Base-by-base conservation (phyloP, 2,113 vertebrate species). In the Gadus chalcogrammus region DNA sequence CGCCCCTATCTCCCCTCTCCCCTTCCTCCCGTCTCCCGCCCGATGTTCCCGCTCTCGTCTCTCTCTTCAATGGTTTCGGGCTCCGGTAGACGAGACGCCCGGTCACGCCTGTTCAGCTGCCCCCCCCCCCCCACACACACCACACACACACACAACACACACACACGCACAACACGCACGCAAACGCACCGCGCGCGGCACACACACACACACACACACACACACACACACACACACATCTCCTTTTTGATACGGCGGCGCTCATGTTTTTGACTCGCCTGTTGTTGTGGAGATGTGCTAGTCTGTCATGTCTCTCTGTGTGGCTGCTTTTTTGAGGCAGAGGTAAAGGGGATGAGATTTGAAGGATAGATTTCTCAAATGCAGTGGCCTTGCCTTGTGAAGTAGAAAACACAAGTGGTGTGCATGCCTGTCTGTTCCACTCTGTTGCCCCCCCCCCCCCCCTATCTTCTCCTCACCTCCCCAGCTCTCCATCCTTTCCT, bases 331-430 rank as follows among this genome's bases (percentile, higher is more conserved):
- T 17, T 61, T 17, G 24, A 35, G 31, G 60, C 24, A 53, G 60
- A 71, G 78, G 24, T 62, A 58, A 56, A 16, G 12, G 27, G 56
- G 75, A 53, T 70, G 76, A 81, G 87, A 84, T 86, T 48, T 90
- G 89, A 90, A 85, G 84, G 88, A 88, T 89, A 81, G 81, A 81
- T 91, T 88, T 87, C 84, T 89, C 82, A 82, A 82, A 85, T 73
- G 42, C 68, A 64, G 77, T 85, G 86, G 85, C 87, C 85, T 88
- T 88, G 86, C 81, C 86, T 88, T 87, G 84, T 84, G 74, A 88
- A 84, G 85, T 86, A 88, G 84, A 88, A 85, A 90, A 87, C 89
- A 87, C 84, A 80, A 85, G 82, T 80, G 80, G 65, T 77, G 79
- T 75, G 75, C 70, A 78, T 79, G 80, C 82, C 81, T 88, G 84